phyloP scores from a whole-genome alignment of 2,113 vertebrate genomes.

The Puffinus mauretanicus region DNA sequence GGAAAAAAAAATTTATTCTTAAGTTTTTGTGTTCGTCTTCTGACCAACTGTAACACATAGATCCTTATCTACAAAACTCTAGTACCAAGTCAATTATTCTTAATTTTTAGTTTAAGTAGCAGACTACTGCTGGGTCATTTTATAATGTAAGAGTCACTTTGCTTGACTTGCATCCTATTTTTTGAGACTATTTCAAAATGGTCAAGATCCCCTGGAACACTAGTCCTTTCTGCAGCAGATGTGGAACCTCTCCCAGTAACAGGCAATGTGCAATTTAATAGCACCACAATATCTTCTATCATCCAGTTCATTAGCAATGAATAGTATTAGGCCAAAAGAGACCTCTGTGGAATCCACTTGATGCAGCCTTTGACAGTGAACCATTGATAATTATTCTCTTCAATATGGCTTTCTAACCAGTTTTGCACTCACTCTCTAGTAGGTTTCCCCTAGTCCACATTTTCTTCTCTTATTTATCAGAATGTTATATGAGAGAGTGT shows the following conservation, averaged over 20 bases:
- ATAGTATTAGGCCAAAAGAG: background rate
- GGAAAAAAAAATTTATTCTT: background rate
- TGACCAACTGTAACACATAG: background rate
- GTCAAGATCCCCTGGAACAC: background rate
- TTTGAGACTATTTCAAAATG: background rate
- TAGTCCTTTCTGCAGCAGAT: background rate
- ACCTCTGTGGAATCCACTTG: background rate
- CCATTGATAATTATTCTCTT: background rate
- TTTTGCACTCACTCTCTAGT: background rate
- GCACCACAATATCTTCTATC: background rate
- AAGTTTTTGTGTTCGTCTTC: background rate
- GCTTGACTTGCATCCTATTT: background rate
- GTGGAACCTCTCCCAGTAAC: background rate
- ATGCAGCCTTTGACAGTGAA: background rate
- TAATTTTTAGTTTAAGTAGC: background rate
- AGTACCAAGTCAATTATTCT: background rate
- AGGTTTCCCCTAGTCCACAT: background rate
- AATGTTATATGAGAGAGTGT: background rate
- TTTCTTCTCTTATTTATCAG: conserved; percentile 12
- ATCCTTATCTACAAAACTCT: background rate
- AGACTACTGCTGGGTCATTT: background rate
- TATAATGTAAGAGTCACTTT: background rate
- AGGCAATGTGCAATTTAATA: background rate
- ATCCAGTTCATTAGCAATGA: background rate
- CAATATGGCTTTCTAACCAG: background rate